A percentile compares a stretch with the other conserved stretches of the same genome.
These are phyloP conservation scores for Kryphioiulus occultus DNA, from an alignment of 2,888 invertebrate genomes.

Conservation along the genomic window DNA sequence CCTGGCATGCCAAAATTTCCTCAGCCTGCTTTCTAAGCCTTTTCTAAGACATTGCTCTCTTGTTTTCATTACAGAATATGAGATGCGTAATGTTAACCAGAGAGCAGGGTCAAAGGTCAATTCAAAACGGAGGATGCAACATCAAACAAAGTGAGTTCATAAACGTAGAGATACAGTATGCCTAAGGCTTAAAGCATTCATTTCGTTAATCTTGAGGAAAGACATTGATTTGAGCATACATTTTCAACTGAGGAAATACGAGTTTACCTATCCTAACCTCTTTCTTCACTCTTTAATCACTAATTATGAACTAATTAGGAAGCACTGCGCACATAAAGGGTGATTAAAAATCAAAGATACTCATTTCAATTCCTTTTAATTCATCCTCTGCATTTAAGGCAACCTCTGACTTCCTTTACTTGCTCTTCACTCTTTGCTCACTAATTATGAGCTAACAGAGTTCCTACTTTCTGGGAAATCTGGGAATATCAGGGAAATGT, in stretches of 20 bases:
- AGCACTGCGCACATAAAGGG: too few relatives aligned
- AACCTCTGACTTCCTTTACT: too few relatives aligned
- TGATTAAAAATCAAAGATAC: too few relatives aligned
- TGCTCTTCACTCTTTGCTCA: too few relatives aligned
- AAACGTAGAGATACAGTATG: not conserved
- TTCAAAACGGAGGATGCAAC: conserved; percentile 53
- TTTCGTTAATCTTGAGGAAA: not conserved
- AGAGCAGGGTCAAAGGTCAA: conserved; percentile 68
- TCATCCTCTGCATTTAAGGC: too few relatives aligned
- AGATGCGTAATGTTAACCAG: conserved; percentile 78
- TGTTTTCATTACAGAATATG: conserved; percentile 79
- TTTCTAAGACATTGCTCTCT: conserved; percentile 56
- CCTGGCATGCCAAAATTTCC: conserved; percentile 36
- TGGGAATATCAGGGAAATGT: too few relatives aligned
- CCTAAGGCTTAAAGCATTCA: not conserved
- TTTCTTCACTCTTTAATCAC: too few relatives aligned
- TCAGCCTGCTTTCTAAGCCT: conserved; percentile 37
- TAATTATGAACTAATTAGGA: too few relatives aligned
- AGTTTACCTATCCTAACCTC: too few relatives aligned
- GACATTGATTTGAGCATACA: not conserved
- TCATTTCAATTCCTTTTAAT: too few relatives aligned
- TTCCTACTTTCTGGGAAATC: too few relatives aligned
- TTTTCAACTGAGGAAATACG: not conserved
- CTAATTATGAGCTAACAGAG: too few relatives aligned
- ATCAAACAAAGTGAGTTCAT: conserved; percentile 52